phyloP scores from a whole-genome alignment of 2,797 vertebrate genomes.

The Bradypodion ventrale region DNA sequence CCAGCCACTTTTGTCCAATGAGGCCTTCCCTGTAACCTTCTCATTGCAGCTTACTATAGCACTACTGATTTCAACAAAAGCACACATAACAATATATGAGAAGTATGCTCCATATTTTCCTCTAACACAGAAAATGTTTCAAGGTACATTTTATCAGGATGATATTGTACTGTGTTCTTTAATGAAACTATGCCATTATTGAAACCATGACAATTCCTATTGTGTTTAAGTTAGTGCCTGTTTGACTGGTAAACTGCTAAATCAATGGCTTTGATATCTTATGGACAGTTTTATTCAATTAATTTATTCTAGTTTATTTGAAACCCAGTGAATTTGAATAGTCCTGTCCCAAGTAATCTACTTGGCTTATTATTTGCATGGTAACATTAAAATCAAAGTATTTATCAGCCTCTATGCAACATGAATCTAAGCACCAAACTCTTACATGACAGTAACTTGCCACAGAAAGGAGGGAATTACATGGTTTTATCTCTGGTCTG shows the following conservation, averaged over 20 bases:
- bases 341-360: fast-evolving
- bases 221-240: background rate
- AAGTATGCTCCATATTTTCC: background rate
- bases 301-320: conserved; percentile 5
- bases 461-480: no score
- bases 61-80: background rate
- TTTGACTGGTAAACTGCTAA: background rate
- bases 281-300: background rate
- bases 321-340: background rate
- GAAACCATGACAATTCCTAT: background rate
- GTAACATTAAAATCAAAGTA: background rate
- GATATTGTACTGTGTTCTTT: background rate
- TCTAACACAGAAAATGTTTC: background rate
- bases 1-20: background rate
- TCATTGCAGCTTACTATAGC: background rate
- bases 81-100: background rate
- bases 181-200: background rate
- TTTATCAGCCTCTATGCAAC: no score
- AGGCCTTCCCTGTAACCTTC: background rate
- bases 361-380: fast-evolving
- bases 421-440: no score
- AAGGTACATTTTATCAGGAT: background rate
- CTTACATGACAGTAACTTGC: no score
- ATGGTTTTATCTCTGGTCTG: no score
- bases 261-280: fast-evolving